Evolutionary conservation across 2,888 invertebrate species (phyloP), one percentile per base, ranked within the genome.

Genomic region (Caenorhabditis uteleia): DNA sequence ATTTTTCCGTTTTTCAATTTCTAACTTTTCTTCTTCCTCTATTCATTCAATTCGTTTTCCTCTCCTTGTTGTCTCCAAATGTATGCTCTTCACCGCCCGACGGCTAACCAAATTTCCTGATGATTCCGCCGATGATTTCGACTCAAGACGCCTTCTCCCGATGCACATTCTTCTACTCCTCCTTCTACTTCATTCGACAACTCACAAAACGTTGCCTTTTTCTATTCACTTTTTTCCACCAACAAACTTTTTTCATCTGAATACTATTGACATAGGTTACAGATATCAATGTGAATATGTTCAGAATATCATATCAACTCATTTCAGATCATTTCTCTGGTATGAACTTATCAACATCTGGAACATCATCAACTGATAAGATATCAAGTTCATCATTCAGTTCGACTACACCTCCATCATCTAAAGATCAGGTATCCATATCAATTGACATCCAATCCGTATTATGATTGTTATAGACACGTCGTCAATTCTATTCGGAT

Each of bases 91-190:
- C 40, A 18, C 36, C 31, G 26, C 21, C 1, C 50, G 50, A 33
- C 26, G 49, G 51, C 55, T 61, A 61, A 61, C 61, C 55, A 43
- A 61, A 61, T 61, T 61, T 61, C 61, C 61, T 55, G 61, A 46
- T 56, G 61, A 56, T 56, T 55, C 61, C 61, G 60, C 45, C 45
- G 51, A 60, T 54, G 60, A 61, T 61, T 61, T 39, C n/a, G n/a
- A n/a, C n/a, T n/a, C n/a, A n/a, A n/a, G n/a, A n/a, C n/a, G n/a
- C n/a, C n/a, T n/a, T n/a, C n/a, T n/a, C n/a, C n/a, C n/a, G n/a
- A n/a, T n/a, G n/a, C n/a, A n/a, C 27, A 10, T 43, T 27, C 46
- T 26, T 29, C 40, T 49, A 49, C 36, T 43, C 31, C 26, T 39
- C 39, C 43, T 36, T 45, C 46, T 60, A 38, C 29, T 43, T 26